Percentiles rank a stretch among this genome's conserved stretches.
Conservation (phyloP, 2,113 vertebrate genomes). For the Connochaetes taurinus region DNA sequence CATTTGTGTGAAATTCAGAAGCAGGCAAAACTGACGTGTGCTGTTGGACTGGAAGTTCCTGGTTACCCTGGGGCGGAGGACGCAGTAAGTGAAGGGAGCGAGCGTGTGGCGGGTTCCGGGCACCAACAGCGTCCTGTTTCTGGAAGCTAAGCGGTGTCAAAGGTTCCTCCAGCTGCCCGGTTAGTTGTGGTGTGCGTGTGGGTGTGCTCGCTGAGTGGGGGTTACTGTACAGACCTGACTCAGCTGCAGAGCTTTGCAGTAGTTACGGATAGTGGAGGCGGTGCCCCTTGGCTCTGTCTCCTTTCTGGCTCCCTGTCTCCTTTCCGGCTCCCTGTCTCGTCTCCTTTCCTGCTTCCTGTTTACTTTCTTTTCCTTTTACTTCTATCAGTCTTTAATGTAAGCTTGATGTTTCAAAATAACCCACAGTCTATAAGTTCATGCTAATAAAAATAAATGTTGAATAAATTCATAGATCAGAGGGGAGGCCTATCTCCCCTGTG, state of each 20-base stretch:
- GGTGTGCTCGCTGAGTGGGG: neutral
- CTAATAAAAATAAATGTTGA: neutral
- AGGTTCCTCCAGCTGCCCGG: neutral
- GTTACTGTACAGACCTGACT: neutral
- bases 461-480: neutral
- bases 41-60: neutral
- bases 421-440: neutral
- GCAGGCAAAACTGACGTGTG: neutral
- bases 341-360: neutral
- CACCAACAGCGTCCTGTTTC: neutral
- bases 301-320: neutral
- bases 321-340: neutral
- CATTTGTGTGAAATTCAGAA: neutral
- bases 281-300: neutral
- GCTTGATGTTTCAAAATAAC: constrained; percentile 27
- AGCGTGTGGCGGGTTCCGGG: rapidly evolving
- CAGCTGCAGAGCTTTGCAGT: neutral
- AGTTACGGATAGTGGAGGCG: neutral
- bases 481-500: neutral
- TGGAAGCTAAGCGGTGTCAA: neutral
- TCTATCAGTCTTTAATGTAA: neutral
- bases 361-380: constrained; percentile 48
- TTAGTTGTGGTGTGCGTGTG: neutral
- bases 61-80: neutral
- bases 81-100: no score